A percentile compares a stretch with the other conserved stretches of the same genome.
Evolutionary conservation across 2,113 vertebrate species (phyloP).

Genomic region (Thalassarche chlororhynchos): DNA sequence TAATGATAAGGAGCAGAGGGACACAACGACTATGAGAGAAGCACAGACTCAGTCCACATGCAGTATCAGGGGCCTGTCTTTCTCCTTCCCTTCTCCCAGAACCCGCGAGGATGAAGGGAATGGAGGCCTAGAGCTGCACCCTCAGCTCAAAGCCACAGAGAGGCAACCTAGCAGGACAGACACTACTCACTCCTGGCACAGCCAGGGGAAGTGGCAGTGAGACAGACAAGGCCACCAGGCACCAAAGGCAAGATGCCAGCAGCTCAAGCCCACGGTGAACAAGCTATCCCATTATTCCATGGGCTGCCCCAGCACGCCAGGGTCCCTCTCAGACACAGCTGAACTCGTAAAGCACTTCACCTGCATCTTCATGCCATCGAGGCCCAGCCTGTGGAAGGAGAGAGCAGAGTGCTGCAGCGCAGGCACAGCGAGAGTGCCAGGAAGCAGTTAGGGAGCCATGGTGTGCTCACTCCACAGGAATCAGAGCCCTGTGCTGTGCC

Average conservation of each 20-base stretch:
- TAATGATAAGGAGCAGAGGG: neutral
- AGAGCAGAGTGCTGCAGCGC: neutral
- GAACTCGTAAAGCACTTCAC: conserved; percentile 69
- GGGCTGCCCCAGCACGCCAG: neutral
- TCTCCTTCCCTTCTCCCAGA: neutral
- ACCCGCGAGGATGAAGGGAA: neutral
- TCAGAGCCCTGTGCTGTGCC: neutral
- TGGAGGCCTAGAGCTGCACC: neutral
- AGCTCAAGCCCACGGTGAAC: neutral
- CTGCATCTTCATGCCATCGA: conserved; percentile 99
- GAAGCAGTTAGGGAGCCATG: neutral
- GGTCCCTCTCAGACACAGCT: neutral
- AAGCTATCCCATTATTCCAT: neutral
- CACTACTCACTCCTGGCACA: neutral
- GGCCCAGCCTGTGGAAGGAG: conserved; percentile 84
- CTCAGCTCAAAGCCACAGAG: neutral
- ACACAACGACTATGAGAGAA: neutral
- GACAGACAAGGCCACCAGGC: neutral
- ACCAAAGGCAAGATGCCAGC: neutral
- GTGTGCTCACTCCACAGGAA: neutral
- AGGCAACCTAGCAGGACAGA: neutral
- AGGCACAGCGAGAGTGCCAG: neutral
- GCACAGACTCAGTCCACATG: neutral
- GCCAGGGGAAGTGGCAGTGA: neutral
- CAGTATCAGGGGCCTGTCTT: neutral